These are phyloP conservation scores for Eupithecia exiguata DNA, from an alignment of 2,888 invertebrate species.

Conservation along the genomic window DNA sequence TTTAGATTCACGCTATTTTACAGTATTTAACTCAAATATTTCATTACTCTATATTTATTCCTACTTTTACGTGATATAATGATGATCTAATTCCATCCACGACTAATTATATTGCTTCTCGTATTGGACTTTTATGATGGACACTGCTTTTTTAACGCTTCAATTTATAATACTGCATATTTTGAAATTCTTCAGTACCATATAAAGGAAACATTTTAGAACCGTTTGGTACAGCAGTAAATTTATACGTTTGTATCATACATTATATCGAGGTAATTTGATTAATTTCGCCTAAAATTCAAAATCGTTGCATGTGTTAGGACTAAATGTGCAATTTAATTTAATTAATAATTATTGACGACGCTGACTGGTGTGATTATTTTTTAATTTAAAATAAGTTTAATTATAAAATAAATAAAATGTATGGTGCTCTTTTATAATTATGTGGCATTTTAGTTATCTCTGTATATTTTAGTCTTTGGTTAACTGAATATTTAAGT, in stretches of 20 bases:
- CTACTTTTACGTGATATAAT: background rate
- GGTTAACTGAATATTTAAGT: background rate
- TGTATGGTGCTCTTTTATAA: constrained; percentile 31
- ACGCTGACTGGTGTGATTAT: constrained; percentile 15
- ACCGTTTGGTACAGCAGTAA: background rate
- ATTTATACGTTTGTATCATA: too few relatives aligned
- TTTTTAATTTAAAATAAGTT: constrained; percentile 4
- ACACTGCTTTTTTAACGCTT: background rate
- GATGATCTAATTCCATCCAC: background rate
- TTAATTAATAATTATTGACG: constrained; percentile 11
- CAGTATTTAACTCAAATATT: background rate
- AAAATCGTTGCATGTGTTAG: constrained; percentile 12
- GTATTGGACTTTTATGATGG: background rate
- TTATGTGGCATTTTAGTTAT: constrained; percentile 30
- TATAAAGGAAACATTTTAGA: too few relatives aligned
- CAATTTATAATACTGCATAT: too few relatives aligned
- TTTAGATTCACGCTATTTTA: background rate
- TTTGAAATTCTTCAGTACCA: too few relatives aligned
- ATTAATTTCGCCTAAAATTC: background rate
- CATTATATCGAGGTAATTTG: background rate
- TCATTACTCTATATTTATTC: background rate
- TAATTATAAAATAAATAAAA: background rate
- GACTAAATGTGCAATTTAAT: constrained; percentile 37
- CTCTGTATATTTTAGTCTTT: constrained; percentile 11
- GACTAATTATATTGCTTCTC: background rate